Evolutionary conservation across 1,140 invertebrate genomes (phyloP).

Genomic region (Apis laboriosa): DNA sequence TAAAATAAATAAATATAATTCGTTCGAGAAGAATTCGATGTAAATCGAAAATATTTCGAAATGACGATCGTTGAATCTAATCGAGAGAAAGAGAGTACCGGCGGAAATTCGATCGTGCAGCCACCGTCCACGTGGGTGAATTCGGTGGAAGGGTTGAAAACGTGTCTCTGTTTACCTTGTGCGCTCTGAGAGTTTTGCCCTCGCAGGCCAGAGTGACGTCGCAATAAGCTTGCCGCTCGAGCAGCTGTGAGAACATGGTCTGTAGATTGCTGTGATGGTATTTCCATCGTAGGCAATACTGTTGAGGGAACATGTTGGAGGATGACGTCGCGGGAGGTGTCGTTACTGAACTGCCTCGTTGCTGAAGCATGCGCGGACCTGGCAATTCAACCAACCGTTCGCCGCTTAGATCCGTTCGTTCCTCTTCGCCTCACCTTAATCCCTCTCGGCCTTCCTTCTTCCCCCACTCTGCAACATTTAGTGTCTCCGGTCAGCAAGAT

Average conservation of each 20-base stretch:
- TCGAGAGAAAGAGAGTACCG: too few relatives aligned
- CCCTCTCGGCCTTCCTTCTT: conserved; percentile 31
- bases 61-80: too few relatives aligned
- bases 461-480: conserved; percentile 42
- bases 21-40: too few relatives aligned
- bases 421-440: conserved; percentile 63
- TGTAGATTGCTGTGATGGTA: conserved; percentile 94
- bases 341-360: conserved; percentile 66
- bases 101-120: neutral
- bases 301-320: conserved; percentile 87
- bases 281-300: conserved; percentile 95
- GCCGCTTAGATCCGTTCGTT: conserved; percentile 55
- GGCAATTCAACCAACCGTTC: conserved; percentile 63
- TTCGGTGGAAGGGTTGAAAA: neutral
- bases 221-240: conserved; percentile 93
- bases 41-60: too few relatives aligned
- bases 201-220: conserved; percentile 95
- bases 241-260: conserved; percentile 93
- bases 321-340: conserved; percentile 62
- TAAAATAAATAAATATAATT: too few relatives aligned
- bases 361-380: conserved; percentile 77
- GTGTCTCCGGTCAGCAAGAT: neutral
- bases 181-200: conserved; percentile 92
- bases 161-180: conserved; percentile 85
- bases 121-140: neutral